phyloP scores from a whole-genome alignment of 1,140 invertebrate species.

The Drosophila willistoni region DNA sequence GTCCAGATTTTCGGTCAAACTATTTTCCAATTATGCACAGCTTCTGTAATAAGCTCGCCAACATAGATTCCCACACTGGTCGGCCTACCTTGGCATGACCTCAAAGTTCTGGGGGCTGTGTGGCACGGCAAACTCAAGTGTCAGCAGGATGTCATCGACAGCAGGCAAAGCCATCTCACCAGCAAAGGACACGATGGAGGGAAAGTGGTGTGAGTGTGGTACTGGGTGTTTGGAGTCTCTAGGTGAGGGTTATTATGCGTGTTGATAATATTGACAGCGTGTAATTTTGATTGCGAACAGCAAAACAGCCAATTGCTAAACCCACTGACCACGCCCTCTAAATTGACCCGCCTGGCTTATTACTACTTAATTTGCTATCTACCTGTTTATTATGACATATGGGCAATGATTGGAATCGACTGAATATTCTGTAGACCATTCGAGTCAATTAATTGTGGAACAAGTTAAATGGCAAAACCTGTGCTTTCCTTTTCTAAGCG shows the following conservation, averaged over 20 bases:
- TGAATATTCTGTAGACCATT: too few relatives aligned
- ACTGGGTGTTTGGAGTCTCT: background rate
- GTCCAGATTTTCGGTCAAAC: conserved; percentile 44
- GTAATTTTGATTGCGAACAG: conserved; percentile 61
- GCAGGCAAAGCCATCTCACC: conserved; percentile 23
- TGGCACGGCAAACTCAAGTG: conserved; percentile 43
- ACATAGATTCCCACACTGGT: conserved; percentile 11
- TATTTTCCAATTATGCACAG: conserved; percentile 76
- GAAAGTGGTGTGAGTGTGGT: background rate
- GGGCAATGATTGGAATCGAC: background rate
- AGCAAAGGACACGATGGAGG: conserved; percentile 11
- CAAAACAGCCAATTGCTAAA: conserved; percentile 10
- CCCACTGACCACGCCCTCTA: conserved; percentile 37
- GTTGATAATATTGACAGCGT: conserved; percentile 71
- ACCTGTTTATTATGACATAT: conserved; percentile 21
- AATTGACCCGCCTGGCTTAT: conserved; percentile 58
- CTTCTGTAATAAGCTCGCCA: conserved; percentile 35
- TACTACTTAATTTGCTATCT: conserved; percentile 53
- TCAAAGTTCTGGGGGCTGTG: conserved; percentile 63
- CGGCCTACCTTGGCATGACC: conserved; percentile 34
- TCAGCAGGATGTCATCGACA: conserved; percentile 66
- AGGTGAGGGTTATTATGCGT: conserved; percentile 43
- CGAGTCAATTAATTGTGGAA: too few relatives aligned
- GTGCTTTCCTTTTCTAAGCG: too few relatives aligned
- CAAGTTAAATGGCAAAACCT: too few relatives aligned